Evolutionary conservation across 2,888 invertebrate genomes (phyloP).

Genomic region (Hydraecia micacea): DNA sequence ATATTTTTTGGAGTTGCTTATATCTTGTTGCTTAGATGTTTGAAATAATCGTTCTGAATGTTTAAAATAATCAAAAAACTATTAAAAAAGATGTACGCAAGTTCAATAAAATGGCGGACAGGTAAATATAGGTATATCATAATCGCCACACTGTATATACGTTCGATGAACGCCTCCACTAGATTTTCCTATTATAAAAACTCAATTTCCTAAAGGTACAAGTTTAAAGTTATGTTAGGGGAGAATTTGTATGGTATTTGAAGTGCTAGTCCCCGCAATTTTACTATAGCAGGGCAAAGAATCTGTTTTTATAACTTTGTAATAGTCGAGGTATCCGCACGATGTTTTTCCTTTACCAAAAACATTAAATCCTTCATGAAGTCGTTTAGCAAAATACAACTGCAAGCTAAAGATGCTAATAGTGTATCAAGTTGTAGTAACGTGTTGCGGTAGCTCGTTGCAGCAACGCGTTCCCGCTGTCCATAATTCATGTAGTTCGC

Average conservation of each 20-base stretch:
- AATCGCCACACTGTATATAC: too few species aligned
- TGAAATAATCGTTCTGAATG: too few species aligned
- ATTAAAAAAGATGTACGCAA: too few species aligned
- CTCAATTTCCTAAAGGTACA: neutral
- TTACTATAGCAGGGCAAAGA: neutral
- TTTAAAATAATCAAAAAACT: too few species aligned
- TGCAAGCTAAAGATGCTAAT: constrained; percentile 48
- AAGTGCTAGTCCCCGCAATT: neutral
- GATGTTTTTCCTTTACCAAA: neutral
- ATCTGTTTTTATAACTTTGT: too few species aligned
- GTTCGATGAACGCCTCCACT: too few species aligned
- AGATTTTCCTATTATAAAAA: neutral
- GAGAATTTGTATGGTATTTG: neutral
- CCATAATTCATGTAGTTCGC: constrained; percentile 61
- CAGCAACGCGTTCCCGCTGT: constrained; percentile 29
- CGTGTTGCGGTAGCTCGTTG: constrained; percentile 50
- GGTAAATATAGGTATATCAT: too few species aligned
- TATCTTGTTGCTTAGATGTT: too few species aligned
- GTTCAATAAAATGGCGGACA: too few species aligned
- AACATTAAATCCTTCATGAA: neutral
- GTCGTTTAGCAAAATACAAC: constrained; percentile 27
- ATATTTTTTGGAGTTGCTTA: too few species aligned
- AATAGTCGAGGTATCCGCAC: neutral
- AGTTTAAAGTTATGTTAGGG: neutral
- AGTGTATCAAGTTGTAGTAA: constrained; percentile 50